Evolutionary conservation across 1,140 invertebrate genomes (phyloP).

Genomic region (Drosophila leontia): DNA sequence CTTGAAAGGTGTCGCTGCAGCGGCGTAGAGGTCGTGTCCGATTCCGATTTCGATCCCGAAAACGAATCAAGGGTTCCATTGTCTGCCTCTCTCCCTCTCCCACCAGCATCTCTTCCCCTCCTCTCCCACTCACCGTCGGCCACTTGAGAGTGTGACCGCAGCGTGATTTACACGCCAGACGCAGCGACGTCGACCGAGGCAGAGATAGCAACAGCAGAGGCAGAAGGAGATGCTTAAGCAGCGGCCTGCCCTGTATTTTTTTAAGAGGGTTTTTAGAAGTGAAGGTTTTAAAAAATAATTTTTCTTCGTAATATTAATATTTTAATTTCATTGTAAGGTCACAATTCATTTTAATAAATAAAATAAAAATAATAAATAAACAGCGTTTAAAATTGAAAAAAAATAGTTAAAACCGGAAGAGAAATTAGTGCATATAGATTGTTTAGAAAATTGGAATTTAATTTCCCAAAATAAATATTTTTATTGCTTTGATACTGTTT

Average conservation of each 20-base stretch:
- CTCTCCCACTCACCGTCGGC: slow-evolving; percentile 22
- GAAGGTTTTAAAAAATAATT: background rate
- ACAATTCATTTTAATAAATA: background rate
- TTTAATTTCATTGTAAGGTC: background rate
- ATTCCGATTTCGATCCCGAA: slow-evolving; percentile 58
- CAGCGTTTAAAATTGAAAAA: too few relatives aligned
- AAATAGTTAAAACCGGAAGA: background rate
- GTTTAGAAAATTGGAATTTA: background rate
- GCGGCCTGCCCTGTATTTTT: background rate
- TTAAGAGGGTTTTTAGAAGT: too few relatives aligned
- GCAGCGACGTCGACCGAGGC: slow-evolving; percentile 51
- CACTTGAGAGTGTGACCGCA: slow-evolving; percentile 83
- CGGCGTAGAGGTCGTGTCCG: slow-evolving; percentile 40
- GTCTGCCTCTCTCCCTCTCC: slow-evolving; percentile 38
- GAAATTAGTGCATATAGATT: background rate
- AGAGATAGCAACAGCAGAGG: slow-evolving; percentile 22
- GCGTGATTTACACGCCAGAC: slow-evolving; percentile 76
- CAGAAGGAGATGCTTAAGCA: slow-evolving; percentile 17
- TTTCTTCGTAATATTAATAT: background rate
- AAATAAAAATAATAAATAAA: background rate
- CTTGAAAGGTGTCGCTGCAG: slow-evolving; percentile 55
- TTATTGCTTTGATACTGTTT: too few relatives aligned
- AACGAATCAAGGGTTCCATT: slow-evolving; percentile 69
- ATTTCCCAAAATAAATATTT: too few relatives aligned
- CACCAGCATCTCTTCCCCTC: slow-evolving; percentile 9